A percentile compares a stretch with the other conserved stretches of the same genome.
phyloP scores from a whole-genome alignment of 1,140 invertebrate species.

The Oryctes rhinoceros region DNA sequence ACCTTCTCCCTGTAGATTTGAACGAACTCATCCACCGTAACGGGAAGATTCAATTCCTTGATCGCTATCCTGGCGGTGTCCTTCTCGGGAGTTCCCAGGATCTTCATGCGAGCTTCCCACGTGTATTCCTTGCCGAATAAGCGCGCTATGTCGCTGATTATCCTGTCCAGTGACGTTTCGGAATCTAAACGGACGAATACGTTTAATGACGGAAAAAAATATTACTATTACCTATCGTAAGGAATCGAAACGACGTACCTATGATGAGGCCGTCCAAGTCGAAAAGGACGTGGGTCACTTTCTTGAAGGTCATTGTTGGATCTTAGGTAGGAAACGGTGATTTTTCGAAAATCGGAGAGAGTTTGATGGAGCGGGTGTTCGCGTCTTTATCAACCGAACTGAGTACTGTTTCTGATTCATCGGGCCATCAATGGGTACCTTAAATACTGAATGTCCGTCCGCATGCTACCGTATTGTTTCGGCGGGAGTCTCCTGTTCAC shows the following conservation, averaged over 20 bases:
- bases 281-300: slow-evolving; percentile 68
- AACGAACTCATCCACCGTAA: slow-evolving; percentile 66
- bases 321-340: background rate
- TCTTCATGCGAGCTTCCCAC: slow-evolving; percentile 66
- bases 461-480: background rate
- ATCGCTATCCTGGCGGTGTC: slow-evolving; percentile 67
- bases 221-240: background rate
- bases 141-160: slow-evolving; percentile 56
- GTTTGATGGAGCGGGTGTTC: background rate
- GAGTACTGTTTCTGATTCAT: slow-evolving; percentile 1
- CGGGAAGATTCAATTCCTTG: slow-evolving; percentile 64
- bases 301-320: slow-evolving; percentile 56
- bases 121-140: slow-evolving; percentile 68
- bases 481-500: slow-evolving; percentile 5
- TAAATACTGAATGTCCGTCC: background rate
- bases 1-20: slow-evolving; percentile 53
- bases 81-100: slow-evolving; percentile 68
- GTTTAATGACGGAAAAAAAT: slow-evolving; percentile 38
- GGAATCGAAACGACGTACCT: slow-evolving; percentile 59
- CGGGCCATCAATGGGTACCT: background rate
- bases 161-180: slow-evolving; percentile 58
- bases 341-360: background rate
- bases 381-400: background rate
- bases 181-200: slow-evolving; percentile 55
- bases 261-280: slow-evolving; percentile 68